A percentile compares a stretch with the other conserved stretches of the same genome.
Evolutionary conservation across 2,797 vertebrate genomes (phyloP).

Genomic region (Moxostoma hubbsi): DNA sequence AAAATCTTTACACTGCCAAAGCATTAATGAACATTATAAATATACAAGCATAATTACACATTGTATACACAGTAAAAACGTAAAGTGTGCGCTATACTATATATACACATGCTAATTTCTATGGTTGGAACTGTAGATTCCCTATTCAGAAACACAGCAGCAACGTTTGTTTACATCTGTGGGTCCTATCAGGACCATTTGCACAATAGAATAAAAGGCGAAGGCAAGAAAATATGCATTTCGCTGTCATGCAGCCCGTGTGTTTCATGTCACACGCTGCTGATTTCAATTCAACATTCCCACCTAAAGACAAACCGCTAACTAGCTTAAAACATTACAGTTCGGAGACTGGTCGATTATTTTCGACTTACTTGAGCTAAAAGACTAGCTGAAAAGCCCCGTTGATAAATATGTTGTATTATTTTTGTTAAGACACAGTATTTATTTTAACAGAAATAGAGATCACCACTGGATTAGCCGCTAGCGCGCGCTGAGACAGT

Average conservation of each 20-base stretch:
- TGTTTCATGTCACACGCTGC: not conserved
- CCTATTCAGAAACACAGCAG: not conserved
- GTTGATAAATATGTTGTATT: fast-evolving
- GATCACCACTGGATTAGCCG: not conserved
- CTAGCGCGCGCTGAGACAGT: slow-evolving; percentile 19
- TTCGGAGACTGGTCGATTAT: not conserved
- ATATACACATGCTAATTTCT: no score
- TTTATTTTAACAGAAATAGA: no score
- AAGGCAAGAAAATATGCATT: not conserved
- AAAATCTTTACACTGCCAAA: no score
- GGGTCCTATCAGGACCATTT: not conserved
- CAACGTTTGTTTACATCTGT: not conserved
- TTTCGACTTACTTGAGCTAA: not conserved
- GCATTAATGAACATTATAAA: no score
- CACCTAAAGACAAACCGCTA: not conserved
- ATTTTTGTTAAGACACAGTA: no score
- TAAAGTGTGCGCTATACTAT: no score
- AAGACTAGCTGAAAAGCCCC: not conserved
- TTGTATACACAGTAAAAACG: no score
- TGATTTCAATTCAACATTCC: not conserved
- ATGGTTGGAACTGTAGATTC: no score
- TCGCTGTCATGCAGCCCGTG: not conserved
- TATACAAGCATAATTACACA: no score
- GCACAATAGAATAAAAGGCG: not conserved
- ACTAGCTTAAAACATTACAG: not conserved